Conservation (phyloP, 1,140 invertebrate species). For the Pseudomyrmex pallidus region DNA sequence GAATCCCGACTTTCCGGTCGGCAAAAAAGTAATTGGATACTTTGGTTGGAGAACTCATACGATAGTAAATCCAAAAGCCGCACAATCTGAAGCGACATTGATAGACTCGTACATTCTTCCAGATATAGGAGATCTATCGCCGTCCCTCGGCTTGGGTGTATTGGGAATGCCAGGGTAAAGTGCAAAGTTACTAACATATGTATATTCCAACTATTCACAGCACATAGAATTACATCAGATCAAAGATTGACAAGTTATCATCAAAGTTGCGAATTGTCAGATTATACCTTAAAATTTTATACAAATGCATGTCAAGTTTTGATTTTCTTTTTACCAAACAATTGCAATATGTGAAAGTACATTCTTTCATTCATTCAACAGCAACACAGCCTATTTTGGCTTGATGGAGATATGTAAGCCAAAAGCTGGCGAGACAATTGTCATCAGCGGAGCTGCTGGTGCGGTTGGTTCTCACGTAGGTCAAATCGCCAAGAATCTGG, state of each 20-base stretch:
- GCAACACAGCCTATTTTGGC: conserved; percentile 91
- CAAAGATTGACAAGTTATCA: too few species aligned
- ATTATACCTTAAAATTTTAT: too few species aligned
- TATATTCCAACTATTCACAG: background rate
- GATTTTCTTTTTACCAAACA: background rate
- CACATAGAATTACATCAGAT: background rate
- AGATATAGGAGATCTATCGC: conserved; percentile 85
- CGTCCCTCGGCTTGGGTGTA: conserved; percentile 87
- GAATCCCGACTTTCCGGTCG: conserved; percentile 87
- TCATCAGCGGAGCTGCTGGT: conserved; percentile 88
- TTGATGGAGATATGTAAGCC: conserved; percentile 89
- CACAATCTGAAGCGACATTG: background rate
- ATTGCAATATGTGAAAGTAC: background rate
- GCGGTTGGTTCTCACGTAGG: conserved; percentile 90
- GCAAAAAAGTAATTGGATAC: conserved; percentile 86
- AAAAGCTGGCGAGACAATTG: conserved; percentile 88
- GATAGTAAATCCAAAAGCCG: conserved; percentile 74
- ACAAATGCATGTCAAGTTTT: background rate
- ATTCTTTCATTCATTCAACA: conserved; percentile 75
- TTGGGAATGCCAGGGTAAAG: conserved; percentile 89
- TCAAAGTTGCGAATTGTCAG: too few species aligned
- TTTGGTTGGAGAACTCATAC: conserved; percentile 88
- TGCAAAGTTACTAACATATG: background rate
- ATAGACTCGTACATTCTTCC: conserved; percentile 82
- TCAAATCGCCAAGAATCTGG: conserved; percentile 89